Evolutionary conservation across 2,797 vertebrate genomes (phyloP).

Genomic region (Anabacerthia variegaticeps): DNA sequence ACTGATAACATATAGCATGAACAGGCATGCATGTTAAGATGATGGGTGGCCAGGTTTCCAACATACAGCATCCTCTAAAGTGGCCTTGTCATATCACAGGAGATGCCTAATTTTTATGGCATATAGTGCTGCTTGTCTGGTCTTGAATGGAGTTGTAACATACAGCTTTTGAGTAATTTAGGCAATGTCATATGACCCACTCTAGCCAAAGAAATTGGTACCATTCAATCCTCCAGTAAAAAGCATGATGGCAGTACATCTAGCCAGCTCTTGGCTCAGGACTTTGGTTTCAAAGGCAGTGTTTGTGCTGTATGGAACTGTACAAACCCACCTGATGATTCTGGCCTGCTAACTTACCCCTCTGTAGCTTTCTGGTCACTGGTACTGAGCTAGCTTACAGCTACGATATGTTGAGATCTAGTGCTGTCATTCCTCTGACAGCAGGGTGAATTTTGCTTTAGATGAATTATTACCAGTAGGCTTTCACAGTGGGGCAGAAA

Average conservation of each 20-base stretch:
- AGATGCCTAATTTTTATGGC: neutral
- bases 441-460: neutral
- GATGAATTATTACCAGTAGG: neutral
- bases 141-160: neutral
- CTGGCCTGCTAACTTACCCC: neutral
- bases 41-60: neutral
- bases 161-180: neutral
- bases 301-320: neutral
- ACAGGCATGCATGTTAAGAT: neutral
- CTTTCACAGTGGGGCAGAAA: neutral
- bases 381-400: neutral
- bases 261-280: neutral
- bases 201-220: neutral
- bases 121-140: neutral
- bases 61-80: neutral
- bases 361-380: neutral
- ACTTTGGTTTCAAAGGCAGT: neutral
- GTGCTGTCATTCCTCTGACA: neutral
- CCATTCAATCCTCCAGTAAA: neutral
- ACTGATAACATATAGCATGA: neutral
- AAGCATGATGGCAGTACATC: neutral
- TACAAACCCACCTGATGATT: neutral
- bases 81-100: neutral
- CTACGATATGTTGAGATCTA: neutral
- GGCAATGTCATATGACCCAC: neutral